These are phyloP conservation scores for Lichenostomus cassidix DNA, from an alignment of 2,113 vertebrate genomes.

Conservation along the genomic window DNA sequence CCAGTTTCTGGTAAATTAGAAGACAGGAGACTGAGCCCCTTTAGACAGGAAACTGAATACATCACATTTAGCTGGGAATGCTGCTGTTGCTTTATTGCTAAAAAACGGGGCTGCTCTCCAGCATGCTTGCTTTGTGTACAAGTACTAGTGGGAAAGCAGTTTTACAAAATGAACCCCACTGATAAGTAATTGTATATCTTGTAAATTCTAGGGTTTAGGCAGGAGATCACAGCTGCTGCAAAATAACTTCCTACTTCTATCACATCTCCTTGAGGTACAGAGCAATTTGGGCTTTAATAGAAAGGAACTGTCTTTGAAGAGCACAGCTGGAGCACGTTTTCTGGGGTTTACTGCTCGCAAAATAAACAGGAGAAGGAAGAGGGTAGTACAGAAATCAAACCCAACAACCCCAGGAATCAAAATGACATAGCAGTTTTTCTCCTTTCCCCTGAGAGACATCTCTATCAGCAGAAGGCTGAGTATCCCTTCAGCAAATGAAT, in stretches of 20 bases:
- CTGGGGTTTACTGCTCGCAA: neutral
- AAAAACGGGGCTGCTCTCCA: neutral
- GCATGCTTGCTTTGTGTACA: neutral
- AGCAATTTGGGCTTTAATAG: neutral
- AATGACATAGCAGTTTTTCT: neutral
- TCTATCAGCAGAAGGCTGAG: neutral
- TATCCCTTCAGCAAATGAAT: neutral
- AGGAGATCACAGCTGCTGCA: constrained; percentile 7
- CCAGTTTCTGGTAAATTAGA: neutral
- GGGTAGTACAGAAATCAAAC: neutral
- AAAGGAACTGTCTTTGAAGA: constrained; percentile 1
- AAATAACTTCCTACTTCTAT: neutral
- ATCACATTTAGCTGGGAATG: neutral
- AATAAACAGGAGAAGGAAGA: neutral
- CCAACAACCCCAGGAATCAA: neutral
- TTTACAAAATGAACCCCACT: neutral
- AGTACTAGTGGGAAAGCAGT: neutral
- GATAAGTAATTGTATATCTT: neutral
- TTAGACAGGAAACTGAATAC: neutral
- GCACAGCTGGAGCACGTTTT: neutral
- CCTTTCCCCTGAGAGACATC: neutral
- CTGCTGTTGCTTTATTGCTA: neutral
- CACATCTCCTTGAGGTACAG: neutral
- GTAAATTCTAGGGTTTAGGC: neutral
- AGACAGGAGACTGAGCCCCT: neutral